Conservation (phyloP, 2,888 invertebrate species). For the Eristalis pertinax region DNA sequence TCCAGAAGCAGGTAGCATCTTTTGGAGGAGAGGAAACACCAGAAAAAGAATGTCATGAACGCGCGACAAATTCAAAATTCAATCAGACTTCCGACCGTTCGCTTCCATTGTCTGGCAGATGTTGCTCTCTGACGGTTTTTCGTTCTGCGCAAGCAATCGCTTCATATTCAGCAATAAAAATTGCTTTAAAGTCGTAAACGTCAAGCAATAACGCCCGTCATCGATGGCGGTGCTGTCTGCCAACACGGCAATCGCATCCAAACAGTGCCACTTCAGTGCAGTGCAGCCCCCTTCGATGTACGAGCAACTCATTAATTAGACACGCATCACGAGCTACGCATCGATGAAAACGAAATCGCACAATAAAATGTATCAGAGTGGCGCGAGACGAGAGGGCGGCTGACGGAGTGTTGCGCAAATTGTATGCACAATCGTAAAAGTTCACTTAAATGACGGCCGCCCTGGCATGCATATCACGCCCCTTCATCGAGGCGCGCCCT, state of each 20-base stretch:
- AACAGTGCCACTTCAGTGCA: conserved; percentile 9
- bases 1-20: too few species aligned
- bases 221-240: not conserved
- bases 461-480: not conserved
- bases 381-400: not conserved
- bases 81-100: not conserved
- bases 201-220: not conserved
- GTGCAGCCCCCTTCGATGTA: conserved; percentile 18
- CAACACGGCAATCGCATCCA: not conserved
- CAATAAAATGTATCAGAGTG: conserved; percentile 55
- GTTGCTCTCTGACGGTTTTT: not conserved
- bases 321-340: conserved; percentile 64
- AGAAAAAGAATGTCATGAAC: not conserved
- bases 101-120: conserved; percentile 35
- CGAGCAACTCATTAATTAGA: conserved; percentile 63
- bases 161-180: conserved; percentile 46
- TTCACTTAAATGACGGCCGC: not conserved
- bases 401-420: conserved; percentile 50
- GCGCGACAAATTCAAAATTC: not conserved
- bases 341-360: conserved; percentile 71
- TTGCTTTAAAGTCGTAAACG: conserved; percentile 61
- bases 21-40: not conserved
- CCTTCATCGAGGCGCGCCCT: not conserved
- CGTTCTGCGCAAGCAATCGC: conserved; percentile 24
- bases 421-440: conserved; percentile 69